Conservation (phyloP, 2,888 invertebrate species). For the Myathropa florea region DNA sequence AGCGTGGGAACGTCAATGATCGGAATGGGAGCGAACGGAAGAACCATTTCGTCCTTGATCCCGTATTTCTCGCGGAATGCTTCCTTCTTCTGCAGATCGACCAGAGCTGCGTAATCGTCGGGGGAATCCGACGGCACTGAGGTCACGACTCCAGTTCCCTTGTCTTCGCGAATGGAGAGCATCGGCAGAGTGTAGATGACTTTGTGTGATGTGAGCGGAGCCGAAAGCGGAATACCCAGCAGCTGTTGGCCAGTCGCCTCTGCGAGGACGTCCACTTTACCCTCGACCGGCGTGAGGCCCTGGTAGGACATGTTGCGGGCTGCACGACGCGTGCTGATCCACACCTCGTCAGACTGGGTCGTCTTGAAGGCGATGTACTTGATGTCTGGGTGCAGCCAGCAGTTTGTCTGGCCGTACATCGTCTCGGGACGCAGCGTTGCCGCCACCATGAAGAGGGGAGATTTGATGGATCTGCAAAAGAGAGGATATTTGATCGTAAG, state of each 20-base stretch:
- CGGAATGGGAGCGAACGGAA: constrained; percentile 87
- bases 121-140: constrained; percentile 99
- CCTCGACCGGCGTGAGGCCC: constrained; percentile 91
- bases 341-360: constrained; percentile 87
- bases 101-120: constrained; percentile 97
- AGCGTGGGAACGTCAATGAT: constrained; percentile 95
- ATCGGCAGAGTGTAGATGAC: constrained; percentile 97
- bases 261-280: constrained; percentile 86
- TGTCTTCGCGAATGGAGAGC: constrained; percentile 98
- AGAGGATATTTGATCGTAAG: not conserved
- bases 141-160: constrained; percentile 98
- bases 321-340: constrained; percentile 92
- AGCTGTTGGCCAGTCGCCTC: constrained; percentile 89
- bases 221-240: constrained; percentile 90
- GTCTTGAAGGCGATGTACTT: constrained; percentile 93
- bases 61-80: constrained; percentile 95
- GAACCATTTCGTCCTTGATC: constrained; percentile 84
- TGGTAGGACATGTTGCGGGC: constrained; percentile 98
- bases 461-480: constrained; percentile 75
- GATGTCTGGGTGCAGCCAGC: constrained; percentile 98
- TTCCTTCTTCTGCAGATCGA: constrained; percentile 96
- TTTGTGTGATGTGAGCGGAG: constrained; percentile 92
- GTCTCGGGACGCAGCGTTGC: constrained; percentile 99
- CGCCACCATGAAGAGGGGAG: constrained; percentile 87
- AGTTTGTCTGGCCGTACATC: constrained; percentile 99